Conservation (phyloP, 2,888 invertebrate genomes). For the Apoderus coryli region DNA sequence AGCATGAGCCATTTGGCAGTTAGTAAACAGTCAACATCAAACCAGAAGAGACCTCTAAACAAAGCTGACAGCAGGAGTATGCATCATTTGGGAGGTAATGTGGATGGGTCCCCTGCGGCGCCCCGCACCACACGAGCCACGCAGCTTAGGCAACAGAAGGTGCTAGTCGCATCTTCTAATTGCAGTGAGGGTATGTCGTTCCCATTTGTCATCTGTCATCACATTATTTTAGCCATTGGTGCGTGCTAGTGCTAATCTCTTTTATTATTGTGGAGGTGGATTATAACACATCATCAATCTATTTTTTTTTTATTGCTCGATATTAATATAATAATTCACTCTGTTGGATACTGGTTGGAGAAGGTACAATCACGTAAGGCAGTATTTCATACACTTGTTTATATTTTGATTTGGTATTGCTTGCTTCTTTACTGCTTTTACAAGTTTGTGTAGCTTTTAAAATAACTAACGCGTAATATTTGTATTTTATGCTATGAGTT, state of each 20-base stretch:
- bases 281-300: too few relatives aligned
- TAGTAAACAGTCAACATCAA: conserved; percentile 31
- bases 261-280: too few relatives aligned
- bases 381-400: too few relatives aligned
- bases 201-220: conserved; percentile 9
- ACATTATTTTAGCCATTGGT: conserved; percentile 5
- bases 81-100: conserved; percentile 30
- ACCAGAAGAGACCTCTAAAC: conserved; percentile 29
- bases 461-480: too few relatives aligned
- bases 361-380: too few relatives aligned
- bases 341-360: too few relatives aligned
- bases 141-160: conserved; percentile 32
- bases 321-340: too few relatives aligned
- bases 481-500: too few relatives aligned
- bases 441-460: too few relatives aligned
- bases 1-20: conserved; percentile 57
- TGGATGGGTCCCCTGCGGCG: conserved; percentile 16
- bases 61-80: conserved; percentile 33
- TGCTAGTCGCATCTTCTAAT: conserved; percentile 23
- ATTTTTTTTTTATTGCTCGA: too few relatives aligned
- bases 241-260: neutral
- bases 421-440: too few relatives aligned
- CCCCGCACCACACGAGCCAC: conserved; percentile 32
- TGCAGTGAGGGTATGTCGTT: conserved; percentile 30
- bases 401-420: too few relatives aligned